These are phyloP conservation scores for Andrena fulva DNA, from an alignment of 2,888 invertebrate species.

Conservation along the genomic window DNA sequence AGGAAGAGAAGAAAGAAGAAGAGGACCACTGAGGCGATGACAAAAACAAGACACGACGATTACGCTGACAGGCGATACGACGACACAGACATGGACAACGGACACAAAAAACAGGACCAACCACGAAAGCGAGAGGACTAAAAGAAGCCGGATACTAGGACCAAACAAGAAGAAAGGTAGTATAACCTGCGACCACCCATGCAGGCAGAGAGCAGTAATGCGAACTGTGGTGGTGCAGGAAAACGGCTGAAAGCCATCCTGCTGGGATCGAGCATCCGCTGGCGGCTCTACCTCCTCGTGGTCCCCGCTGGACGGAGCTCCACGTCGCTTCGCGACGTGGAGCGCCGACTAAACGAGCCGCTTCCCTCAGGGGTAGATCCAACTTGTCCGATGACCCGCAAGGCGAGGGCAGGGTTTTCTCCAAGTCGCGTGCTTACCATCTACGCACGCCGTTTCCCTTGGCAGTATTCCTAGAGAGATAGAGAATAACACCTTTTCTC, in stretches of 20 bases:
- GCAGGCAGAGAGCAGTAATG: background rate
- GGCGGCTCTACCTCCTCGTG: too few relatives aligned
- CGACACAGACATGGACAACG: background rate
- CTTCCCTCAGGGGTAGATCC: background rate
- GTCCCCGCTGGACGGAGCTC: background rate
- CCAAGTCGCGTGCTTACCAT: too few relatives aligned
- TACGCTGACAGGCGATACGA: background rate
- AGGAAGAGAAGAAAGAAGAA: too few relatives aligned
- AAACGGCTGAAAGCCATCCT: background rate
- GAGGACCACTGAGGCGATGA: background rate
- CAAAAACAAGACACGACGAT: background rate
- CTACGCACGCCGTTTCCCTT: too few relatives aligned
- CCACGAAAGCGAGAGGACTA: too few relatives aligned
- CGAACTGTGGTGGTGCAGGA: background rate
- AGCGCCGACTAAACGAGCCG: background rate
- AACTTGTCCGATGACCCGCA: background rate
- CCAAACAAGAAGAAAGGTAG: background rate
- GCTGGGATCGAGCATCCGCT: too few relatives aligned
- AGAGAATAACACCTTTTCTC: too few relatives aligned
- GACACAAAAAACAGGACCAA: background rate
- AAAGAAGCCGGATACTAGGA: too few relatives aligned
- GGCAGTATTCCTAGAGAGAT: too few relatives aligned
- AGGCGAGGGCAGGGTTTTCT: too few relatives aligned
- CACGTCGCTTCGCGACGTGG: background rate
- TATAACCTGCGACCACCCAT: fast-evolving